These are phyloP conservation scores for Zosterops japonicus DNA, from an alignment of 2,113 vertebrate species.

Conservation along the genomic window DNA sequence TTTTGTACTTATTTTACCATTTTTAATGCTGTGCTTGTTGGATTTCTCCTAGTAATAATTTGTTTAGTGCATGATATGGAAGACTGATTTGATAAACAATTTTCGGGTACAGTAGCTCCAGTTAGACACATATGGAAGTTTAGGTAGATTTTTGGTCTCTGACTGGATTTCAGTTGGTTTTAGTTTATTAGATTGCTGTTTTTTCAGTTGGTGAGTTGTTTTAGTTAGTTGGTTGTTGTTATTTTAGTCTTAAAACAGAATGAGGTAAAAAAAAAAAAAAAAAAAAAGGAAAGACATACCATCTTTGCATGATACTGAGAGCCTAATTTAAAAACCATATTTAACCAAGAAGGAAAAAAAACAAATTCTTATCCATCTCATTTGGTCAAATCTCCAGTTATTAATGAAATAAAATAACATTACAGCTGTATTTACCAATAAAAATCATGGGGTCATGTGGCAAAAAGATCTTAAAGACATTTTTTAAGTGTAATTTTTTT, in stretches of 20 bases:
- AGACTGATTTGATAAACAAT: background rate
- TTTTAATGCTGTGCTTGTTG: background rate
- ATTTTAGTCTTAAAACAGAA: background rate
- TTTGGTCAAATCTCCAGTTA: background rate
- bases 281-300: background rate
- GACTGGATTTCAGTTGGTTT: background rate
- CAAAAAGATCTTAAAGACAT: background rate
- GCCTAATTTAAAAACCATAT: background rate
- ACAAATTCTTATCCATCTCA: background rate
- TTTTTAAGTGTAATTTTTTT: background rate
- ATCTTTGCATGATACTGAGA: background rate
- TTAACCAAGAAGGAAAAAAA: background rate
- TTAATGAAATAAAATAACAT: background rate
- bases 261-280: background rate
- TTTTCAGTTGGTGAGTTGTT: background rate
- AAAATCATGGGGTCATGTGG: background rate
- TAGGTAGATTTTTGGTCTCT: background rate
- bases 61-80: background rate
- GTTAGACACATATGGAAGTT: background rate
- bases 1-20: background rate
- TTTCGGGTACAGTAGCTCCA: background rate
- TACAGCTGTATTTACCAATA: background rate
- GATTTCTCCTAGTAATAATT: background rate
- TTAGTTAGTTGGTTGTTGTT: background rate
- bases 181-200: background rate